Evolutionary conservation across 2,888 invertebrate genomes (phyloP).

Genomic region (Ommatoiulus sabulosus): DNA sequence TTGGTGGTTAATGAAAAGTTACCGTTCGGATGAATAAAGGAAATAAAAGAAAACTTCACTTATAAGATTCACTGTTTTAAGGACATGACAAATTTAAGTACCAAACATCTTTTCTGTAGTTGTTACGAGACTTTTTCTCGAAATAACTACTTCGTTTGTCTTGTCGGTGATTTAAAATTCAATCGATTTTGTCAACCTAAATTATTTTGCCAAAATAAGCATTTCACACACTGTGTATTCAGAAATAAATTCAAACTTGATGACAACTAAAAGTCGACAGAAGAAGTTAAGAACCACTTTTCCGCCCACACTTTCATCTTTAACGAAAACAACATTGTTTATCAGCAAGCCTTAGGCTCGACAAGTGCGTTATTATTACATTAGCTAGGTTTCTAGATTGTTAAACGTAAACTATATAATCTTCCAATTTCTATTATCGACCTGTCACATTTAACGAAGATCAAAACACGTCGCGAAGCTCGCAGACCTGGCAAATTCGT

Average conservation of each 20-base stretch:
- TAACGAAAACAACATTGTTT: constrained; percentile 25
- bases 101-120: too few species aligned
- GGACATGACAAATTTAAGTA: too few species aligned
- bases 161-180: too few species aligned
- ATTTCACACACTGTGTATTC: not conserved
- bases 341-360: constrained; percentile 2
- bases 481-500: not conserved
- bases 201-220: too few species aligned
- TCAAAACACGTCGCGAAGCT: not conserved
- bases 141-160: too few species aligned
- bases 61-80: too few species aligned
- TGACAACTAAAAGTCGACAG: not conserved
- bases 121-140: too few species aligned
- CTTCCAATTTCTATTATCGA: constrained; percentile 28
- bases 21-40: too few species aligned
- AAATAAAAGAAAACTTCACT: too few species aligned
- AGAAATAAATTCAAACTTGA: not conserved
- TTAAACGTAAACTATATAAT: not conserved
- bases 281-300: not conserved
- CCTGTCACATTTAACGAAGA: not conserved
- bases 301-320: not conserved
- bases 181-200: too few species aligned
- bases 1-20: too few species aligned
- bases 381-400: not conserved
- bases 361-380: not conserved